Percentiles rank a stretch among this genome's conserved stretches.
phyloP scores from a whole-genome alignment of 2,113 vertebrate species.

The Anas platyrhynchos region DNA sequence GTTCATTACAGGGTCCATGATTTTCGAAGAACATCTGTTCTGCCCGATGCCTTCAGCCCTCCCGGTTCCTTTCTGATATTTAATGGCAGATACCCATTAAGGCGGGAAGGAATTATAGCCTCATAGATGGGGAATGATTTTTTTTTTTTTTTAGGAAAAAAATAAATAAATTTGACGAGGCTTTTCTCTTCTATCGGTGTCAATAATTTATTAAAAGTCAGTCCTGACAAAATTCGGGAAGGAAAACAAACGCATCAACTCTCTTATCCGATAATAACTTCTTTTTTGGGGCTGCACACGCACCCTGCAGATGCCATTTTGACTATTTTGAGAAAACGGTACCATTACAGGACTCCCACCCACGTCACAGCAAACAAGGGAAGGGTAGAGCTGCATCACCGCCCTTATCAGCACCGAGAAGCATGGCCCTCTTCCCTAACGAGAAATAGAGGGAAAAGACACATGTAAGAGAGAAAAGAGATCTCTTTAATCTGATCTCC shows the following conservation, averaged over 20 bases:
- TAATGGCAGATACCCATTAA: neutral
- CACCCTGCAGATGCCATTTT: neutral
- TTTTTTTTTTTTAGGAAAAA: neutral
- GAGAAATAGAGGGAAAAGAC: neutral
- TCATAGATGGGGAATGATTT: neutral
- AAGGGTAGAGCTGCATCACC: neutral
- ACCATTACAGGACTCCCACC: neutral
- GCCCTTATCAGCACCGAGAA: neutral
- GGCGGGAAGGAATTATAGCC: neutral
- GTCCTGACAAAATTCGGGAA: neutral
- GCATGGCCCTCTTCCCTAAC: neutral
- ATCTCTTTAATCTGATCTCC: neutral
- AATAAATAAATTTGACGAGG: neutral
- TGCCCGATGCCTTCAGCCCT: neutral
- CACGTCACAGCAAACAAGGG: neutral
- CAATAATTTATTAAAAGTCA: neutral
- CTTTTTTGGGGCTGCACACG: neutral
- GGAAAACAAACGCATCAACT: neutral
- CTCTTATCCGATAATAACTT: neutral
- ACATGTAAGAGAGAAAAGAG: neutral
- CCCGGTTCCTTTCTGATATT: neutral
- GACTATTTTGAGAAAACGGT: neutral
- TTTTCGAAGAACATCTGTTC: constrained; percentile 38
- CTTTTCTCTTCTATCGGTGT: neutral
- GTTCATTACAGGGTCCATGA: constrained; percentile 11